phyloP scores from a whole-genome alignment of 92 coral and sea anemone genomes.

The Palythoa grandiflora region DNA sequence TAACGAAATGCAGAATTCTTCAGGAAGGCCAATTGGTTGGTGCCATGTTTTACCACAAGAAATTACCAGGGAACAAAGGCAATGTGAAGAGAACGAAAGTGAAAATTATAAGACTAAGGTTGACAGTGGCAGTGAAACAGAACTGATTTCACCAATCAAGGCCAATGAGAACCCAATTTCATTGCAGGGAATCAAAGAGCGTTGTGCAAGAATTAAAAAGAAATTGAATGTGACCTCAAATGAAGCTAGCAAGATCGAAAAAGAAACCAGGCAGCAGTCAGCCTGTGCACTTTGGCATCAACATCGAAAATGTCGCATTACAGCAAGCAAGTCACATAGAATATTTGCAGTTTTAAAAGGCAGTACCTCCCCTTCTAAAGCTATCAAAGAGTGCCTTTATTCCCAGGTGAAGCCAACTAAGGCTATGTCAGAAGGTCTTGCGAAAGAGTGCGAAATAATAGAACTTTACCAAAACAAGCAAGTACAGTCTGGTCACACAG shows the following conservation, averaged over 20 bases:
- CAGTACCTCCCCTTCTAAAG: conserved; percentile 65
- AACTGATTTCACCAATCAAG: conserved; percentile 44
- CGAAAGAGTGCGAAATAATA: conserved; percentile 40
- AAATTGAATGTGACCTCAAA: conserved; percentile 19
- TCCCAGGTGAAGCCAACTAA: conserved; percentile 12
- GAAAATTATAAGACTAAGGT: not conserved
- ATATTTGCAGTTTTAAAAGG: conserved; percentile 51
- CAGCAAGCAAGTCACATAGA: conserved; percentile 54
- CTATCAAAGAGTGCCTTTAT: conserved; percentile 44
- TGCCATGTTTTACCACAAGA: conserved; percentile 42
- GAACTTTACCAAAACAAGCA: conserved; percentile 30
- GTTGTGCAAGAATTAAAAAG: conserved; percentile 28
- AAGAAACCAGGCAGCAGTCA: conserved; percentile 51
- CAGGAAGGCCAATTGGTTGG: conserved; percentile 38
- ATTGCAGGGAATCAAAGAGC: conserved; percentile 30
- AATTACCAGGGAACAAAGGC: not conserved
- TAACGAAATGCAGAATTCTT: not conserved
- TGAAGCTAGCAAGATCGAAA: conserved; percentile 27
- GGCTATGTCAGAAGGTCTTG: conserved; percentile 57
- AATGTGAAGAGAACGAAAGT: not conserved
- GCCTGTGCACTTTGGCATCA: conserved; percentile 33
- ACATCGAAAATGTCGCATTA: conserved; percentile 40
- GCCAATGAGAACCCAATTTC: conserved; percentile 43
- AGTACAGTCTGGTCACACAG: conserved; percentile 37
- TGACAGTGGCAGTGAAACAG: conserved; percentile 7